A percentile compares a stretch with the other conserved stretches of the same genome.
These are phyloP conservation scores for Chaenocephalus aceratus DNA, from an alignment of 2,113 vertebrate genomes.

Conservation along the genomic window DNA sequence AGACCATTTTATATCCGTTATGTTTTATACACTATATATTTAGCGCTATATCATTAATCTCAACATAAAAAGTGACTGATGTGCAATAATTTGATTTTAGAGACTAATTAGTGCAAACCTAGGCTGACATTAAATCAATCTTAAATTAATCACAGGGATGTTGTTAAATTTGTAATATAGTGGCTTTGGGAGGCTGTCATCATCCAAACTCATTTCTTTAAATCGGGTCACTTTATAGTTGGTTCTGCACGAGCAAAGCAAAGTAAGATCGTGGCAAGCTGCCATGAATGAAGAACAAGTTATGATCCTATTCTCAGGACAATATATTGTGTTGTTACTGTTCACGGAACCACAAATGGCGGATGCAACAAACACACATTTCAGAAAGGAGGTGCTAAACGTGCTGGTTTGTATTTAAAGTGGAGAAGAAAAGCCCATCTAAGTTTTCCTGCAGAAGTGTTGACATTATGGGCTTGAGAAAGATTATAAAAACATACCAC, in stretches of 20 bases:
- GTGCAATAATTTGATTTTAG: conserved; percentile 13
- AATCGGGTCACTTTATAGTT: neutral
- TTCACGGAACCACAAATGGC: no score
- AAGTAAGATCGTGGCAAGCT: neutral
- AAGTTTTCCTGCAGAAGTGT: neutral
- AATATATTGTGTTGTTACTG: neutral
- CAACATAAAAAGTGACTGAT: neutral
- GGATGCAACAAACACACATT: neutral
- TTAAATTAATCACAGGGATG: conserved; percentile 34
- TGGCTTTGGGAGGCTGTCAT: neutral
- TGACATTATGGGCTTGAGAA: conserved; percentile 6
- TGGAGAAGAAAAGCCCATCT: conserved; percentile 1
- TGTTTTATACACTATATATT: neutral
- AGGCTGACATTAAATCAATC: conserved; percentile 42
- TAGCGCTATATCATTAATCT: conserved; percentile 26
- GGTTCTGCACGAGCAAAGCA: neutral
- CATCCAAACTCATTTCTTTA: neutral
- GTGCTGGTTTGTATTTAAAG: neutral
- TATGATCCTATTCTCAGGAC: neutral
- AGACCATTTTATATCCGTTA: neutral
- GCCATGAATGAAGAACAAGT: neutral
- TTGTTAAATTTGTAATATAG: neutral
- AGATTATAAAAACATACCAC: conserved; percentile 3
- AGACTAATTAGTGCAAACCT: conserved; percentile 30
- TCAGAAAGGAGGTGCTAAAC: neutral